Conservation (phyloP, 2,113 vertebrate genomes). For the Gallinago jamesoni region DNA sequence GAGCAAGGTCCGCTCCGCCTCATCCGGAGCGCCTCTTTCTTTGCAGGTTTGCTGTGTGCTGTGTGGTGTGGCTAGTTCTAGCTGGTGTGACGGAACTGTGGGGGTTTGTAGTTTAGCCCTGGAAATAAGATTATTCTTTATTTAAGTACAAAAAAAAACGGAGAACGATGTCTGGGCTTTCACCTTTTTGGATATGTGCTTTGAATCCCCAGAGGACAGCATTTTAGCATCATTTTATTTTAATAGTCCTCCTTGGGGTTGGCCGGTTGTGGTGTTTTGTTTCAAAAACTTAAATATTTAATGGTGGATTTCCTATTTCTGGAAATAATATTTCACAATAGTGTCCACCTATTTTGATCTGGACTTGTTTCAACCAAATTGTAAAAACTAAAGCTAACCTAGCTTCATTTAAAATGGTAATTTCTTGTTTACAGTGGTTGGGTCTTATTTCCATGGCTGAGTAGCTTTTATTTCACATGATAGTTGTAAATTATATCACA, state of each 20-base stretch:
- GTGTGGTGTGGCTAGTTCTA: conserved; percentile 81
- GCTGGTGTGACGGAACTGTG: conserved; percentile 55
- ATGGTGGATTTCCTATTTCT: neutral
- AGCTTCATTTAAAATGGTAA: neutral
- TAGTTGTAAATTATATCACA: conserved; percentile 49
- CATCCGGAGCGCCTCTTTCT: conserved; percentile 99
- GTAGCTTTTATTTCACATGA: conserved; percentile 65
- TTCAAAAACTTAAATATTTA: neutral
- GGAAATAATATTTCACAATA: neutral
- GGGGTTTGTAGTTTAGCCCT: conserved; percentile 62
- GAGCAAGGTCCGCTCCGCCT: conserved; percentile 99
- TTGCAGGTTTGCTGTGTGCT: conserved; percentile 97
- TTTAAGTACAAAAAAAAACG: neutral
- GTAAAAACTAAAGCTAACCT: neutral
- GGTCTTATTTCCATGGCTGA: conserved; percentile 79
- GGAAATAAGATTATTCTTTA: conserved; percentile 73
- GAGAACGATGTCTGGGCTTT: neutral
- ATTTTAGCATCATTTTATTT: neutral
- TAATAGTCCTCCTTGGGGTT: neutral
- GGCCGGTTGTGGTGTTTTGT: neutral
- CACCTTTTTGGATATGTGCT: neutral
- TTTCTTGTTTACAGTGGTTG: neutral
- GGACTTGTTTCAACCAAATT: conserved; percentile 16
- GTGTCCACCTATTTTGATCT: conserved; percentile 17
- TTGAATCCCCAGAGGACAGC: neutral